Evolutionary conservation across 2,797 vertebrate species (phyloP), one percentile per base, ranked within the genome.

Genomic region (Poecilia velifera): DNA sequence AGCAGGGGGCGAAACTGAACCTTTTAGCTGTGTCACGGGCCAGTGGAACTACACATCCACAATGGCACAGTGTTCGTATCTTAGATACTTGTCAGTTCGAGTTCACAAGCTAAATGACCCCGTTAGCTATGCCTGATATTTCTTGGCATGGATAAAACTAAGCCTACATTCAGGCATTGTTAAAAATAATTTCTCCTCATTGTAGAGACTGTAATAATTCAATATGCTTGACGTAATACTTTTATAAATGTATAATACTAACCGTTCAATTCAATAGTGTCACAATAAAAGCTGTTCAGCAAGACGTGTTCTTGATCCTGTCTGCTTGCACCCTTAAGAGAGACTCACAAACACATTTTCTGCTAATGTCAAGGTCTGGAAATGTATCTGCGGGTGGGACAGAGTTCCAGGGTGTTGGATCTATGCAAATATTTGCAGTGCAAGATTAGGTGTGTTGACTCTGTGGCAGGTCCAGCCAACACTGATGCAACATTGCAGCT

Each of bases 291-390:
- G 22, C 14, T 81, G 0, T 43, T 76, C 36, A 72, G 41, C 77
- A 76, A 28, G 53, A 76, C 84, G 77, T 55, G 57, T 47, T 41
- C 6, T 64, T 71, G 39, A 28, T 45, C 12, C 62, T 22, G 34
- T 75, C 43, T 49, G 68, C 43, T 74, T 55, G 51, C 74, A 71
- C 75, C 62, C 55, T 79, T n/a, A 1, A 76, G 86, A 77, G 72
- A 70, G 57, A 47, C 80, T 80, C 82, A 77, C 80, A 64, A 80
- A 57, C 73, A 80, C 68, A 81, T 74, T 86, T 84, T 76, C 73
- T 34, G 76, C 66, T 36, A 87, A 83, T 80, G 68, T 86, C 79
- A 85, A 76, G 76, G 78, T 79, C 78, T 87, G 73, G 74, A 57
- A 84, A 79, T 53, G 28, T 64, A 81, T 77, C 72, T 25, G 41